phyloP scores from a whole-genome alignment of 2,797 vertebrate species.

The Heterohyrax brucei region DNA sequence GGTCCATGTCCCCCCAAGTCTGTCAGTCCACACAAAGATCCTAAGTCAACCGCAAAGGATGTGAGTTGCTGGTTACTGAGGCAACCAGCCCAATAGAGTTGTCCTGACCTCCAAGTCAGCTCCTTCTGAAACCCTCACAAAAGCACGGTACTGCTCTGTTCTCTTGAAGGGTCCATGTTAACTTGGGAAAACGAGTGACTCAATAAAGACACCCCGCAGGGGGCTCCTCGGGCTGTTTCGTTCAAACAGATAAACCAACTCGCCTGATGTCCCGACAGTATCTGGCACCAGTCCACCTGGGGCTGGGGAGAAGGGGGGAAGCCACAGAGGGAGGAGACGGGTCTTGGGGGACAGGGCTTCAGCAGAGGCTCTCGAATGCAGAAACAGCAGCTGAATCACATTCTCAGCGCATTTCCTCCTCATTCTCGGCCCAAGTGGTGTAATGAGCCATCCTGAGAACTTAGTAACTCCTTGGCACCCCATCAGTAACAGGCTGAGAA shows the following conservation, averaged over 20 bases:
- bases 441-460: slow-evolving; percentile 75
- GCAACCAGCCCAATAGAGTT: background rate
- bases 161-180: background rate
- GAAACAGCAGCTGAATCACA: background rate
- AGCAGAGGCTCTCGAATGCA: background rate
- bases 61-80: background rate
- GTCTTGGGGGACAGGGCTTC: background rate
- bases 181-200: background rate
- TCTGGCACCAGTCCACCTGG: background rate
- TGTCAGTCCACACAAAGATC: background rate
- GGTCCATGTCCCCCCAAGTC: background rate
- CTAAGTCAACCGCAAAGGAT: background rate
- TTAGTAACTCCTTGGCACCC: slow-evolving; percentile 74
- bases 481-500: slow-evolving; percentile 65
- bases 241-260: background rate
- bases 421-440: slow-evolving; percentile 63
- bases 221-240: background rate
- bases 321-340: fast-evolving
- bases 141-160: background rate
- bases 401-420: slow-evolving; percentile 56
- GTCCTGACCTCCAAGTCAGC: background rate
- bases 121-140: background rate
- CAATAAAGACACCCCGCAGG: background rate
- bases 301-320: fast-evolving
- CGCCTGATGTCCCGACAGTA: background rate